Percentiles rank a stretch among this genome's conserved stretches.
Evolutionary conservation across 2,888 invertebrate genomes (phyloP).

Genomic region (Allacma fusca): DNA sequence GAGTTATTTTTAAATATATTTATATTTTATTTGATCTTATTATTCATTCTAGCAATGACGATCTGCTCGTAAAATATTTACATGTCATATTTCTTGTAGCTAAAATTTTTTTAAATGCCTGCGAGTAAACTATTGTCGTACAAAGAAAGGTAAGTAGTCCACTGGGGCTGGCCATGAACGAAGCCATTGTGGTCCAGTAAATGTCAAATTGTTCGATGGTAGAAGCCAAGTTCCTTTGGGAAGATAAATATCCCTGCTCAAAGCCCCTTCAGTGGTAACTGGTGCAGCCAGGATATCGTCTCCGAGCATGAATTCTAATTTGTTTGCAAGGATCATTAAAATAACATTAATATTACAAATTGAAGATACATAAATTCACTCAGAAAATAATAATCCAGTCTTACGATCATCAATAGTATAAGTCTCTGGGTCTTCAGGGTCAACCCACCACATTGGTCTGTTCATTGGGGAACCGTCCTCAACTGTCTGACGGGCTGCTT

Average conservation of each 20-base stretch:
- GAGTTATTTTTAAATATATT: no score
- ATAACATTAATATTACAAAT: no score
- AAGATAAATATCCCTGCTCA: conserved; percentile 75
- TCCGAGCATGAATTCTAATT: conserved; percentile 78
- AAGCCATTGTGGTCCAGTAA: conserved; percentile 72
- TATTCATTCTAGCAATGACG: no score
- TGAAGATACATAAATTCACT: no score
- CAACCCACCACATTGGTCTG: conserved; percentile 85
- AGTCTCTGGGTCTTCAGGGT: conserved; percentile 73
- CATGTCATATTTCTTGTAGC: no score
- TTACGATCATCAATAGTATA: conserved; percentile 65
- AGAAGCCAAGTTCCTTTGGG: conserved; percentile 75
- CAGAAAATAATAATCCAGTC: no score
- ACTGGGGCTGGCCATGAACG: conserved; percentile 65
- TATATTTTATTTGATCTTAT: no score
- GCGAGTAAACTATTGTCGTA: neutral
- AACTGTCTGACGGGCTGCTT: conserved; percentile 69
- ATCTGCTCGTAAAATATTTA: no score
- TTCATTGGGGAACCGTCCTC: conserved; percentile 75
- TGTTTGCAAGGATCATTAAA: no score
- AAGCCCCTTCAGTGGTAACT: conserved; percentile 71
- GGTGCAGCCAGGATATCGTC: conserved; percentile 81
- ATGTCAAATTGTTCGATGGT: conserved; percentile 54
- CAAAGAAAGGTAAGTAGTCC: conserved; percentile 46
- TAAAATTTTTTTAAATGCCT: no score